Conservation (phyloP, 2,113 vertebrate genomes). For the Syrrhaptes paradoxus region DNA sequence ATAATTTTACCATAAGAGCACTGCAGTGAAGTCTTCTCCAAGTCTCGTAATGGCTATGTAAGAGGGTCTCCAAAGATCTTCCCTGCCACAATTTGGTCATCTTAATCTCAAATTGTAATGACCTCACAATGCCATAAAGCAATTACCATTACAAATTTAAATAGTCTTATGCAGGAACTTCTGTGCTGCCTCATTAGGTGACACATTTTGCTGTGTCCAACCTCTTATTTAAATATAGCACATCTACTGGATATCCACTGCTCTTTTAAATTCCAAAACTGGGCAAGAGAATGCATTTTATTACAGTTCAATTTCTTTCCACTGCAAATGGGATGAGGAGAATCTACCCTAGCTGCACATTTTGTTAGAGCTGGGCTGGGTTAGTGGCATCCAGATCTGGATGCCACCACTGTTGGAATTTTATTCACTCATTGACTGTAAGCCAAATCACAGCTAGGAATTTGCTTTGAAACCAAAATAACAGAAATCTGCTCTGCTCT, state of each 20-base stretch:
- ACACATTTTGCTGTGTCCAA: conserved; percentile 31
- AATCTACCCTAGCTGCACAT: neutral
- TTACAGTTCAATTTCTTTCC: neutral
- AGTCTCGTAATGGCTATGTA: conserved; percentile 33
- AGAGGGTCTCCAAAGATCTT: conserved; percentile 70
- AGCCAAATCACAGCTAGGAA: conserved; percentile 48
- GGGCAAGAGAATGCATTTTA: neutral
- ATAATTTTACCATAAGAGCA: conserved; percentile 52
- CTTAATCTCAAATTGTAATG: conserved; percentile 71
- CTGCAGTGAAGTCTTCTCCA: conserved; percentile 42
- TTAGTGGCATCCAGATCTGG: neutral
- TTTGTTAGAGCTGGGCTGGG: neutral
- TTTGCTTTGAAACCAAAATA: conserved; percentile 50
- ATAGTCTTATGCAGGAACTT: conserved; percentile 69
- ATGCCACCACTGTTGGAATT: conserved; percentile 18
- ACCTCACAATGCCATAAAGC: conserved; percentile 74
- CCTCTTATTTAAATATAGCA: conserved; percentile 26
- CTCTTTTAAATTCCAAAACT: conserved; percentile 17
- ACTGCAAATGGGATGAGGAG: neutral
- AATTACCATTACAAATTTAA: conserved; percentile 73
- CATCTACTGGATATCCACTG: conserved; percentile 1
- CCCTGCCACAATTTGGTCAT: conserved; percentile 61
- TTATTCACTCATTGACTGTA: conserved; percentile 10
- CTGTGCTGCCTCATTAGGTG: conserved; percentile 75
- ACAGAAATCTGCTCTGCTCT: conserved; percentile 8